Conservation (phyloP, 2,113 vertebrate species). For the Labeo rohita region DNA sequence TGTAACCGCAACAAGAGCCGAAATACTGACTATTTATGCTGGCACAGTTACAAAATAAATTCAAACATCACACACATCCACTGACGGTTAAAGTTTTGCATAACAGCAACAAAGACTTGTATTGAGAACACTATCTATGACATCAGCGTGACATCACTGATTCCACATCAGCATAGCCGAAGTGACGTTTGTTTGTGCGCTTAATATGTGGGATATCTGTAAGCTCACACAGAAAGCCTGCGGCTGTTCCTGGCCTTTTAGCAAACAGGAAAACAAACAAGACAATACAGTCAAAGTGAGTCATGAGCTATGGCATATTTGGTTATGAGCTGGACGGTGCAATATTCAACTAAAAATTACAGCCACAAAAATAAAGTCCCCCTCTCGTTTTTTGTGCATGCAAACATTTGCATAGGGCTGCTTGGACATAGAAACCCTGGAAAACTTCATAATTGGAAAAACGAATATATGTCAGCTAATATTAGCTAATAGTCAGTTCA, state of each 20-base stretch:
- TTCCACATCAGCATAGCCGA: background rate
- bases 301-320: constrained; percentile 1
- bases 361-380: background rate
- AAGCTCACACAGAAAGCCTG: background rate
- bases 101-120: constrained; percentile 2
- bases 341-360: background rate
- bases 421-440: background rate
- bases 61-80: background rate
- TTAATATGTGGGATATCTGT: background rate
- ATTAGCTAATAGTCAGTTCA: background rate
- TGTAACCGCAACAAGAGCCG: background rate
- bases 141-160: constrained; percentile 19
- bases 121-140: constrained; percentile 4
- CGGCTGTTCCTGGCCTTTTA: background rate
- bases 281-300: constrained; percentile 10
- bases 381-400: background rate
- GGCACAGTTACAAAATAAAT: background rate
- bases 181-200: background rate
- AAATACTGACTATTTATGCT: background rate
- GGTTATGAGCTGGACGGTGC: background rate
- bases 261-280: background rate
- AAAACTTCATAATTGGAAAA: background rate
- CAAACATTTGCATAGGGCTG: background rate
- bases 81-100: background rate
- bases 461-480: background rate